These are phyloP conservation scores for Zhengitettix transpicula DNA, from an alignment of 2,888 invertebrate genomes.

Conservation along the genomic window DNA sequence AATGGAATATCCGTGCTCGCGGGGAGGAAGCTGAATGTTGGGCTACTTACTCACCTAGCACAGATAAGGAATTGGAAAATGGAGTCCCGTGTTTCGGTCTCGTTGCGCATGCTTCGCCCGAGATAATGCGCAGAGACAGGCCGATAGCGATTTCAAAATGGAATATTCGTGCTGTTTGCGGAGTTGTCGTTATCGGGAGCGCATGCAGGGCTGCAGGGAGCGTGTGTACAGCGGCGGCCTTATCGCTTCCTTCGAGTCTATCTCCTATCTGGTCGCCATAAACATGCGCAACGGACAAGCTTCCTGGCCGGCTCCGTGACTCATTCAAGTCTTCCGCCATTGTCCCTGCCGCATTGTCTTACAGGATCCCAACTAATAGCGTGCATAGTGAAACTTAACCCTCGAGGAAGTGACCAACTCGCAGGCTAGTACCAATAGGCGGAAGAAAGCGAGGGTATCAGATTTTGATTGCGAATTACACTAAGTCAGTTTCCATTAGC, in stretches of 20 bases:
- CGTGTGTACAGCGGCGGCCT: too few species aligned
- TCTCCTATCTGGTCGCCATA: constrained; percentile 9
- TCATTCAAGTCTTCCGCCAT: too few species aligned
- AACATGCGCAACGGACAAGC: constrained; percentile 9
- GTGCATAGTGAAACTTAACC: too few species aligned
- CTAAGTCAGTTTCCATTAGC: too few species aligned
- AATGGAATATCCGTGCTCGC: constrained; percentile 8
- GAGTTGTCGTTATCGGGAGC: constrained; percentile 9
- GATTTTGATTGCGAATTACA: too few species aligned
- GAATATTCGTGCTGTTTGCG: constrained; percentile 29
- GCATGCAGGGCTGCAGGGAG: not conserved
- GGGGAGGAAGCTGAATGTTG: not conserved
- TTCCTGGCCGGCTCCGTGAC: too few species aligned
- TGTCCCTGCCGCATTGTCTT: too few species aligned
- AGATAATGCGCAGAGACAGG: constrained; percentile 19
- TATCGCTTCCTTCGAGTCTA: too few species aligned
- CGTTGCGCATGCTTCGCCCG: not conserved
- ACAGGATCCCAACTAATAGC: too few species aligned
- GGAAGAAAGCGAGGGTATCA: too few species aligned
- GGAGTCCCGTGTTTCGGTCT: not conserved
- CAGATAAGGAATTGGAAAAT: constrained; percentile 6
- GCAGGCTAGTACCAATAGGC: too few species aligned
- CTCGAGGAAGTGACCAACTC: too few species aligned
- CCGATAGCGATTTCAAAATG: constrained; percentile 28
- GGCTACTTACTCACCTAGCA: not conserved